Conservation (phyloP, 2,113 vertebrate genomes). For the Ibidorhyncha struthersii region DNA sequence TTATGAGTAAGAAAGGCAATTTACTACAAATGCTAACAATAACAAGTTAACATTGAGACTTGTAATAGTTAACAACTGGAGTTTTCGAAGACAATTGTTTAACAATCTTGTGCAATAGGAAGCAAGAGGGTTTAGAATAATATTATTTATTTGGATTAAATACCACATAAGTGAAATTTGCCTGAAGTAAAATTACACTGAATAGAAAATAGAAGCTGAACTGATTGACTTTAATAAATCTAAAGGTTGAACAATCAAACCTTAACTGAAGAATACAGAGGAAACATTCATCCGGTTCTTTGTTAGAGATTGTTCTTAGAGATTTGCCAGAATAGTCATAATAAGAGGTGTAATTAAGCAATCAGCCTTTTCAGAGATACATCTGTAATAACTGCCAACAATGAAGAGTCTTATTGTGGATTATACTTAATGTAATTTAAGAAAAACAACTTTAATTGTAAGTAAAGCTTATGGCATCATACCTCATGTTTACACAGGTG, state of each 20-base stretch:
- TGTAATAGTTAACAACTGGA: not conserved
- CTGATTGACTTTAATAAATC: constrained; percentile 55
- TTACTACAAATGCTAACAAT: constrained; percentile 7
- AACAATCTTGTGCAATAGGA: constrained; percentile 67
- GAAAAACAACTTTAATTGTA: constrained; percentile 65
- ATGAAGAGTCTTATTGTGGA: constrained; percentile 62
- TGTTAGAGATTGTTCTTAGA: constrained; percentile 55
- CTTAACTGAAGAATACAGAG: constrained; percentile 65
- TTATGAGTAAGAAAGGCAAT: constrained; percentile 11
- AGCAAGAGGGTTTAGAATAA: constrained; percentile 62
- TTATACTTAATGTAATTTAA: constrained; percentile 65
- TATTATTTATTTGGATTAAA: constrained; percentile 72
- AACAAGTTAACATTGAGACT: not conserved
- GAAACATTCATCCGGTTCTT: constrained; percentile 72
- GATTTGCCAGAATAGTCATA: constrained; percentile 66
- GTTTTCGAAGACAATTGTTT: constrained; percentile 55
- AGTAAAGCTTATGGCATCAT: constrained; percentile 67
- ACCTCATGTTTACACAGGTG: constrained; percentile 74
- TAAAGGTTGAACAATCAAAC: constrained; percentile 59
- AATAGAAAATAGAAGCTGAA: constrained; percentile 58
- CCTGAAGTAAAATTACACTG: constrained; percentile 70
- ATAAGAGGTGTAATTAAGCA: constrained; percentile 68
- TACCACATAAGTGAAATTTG: constrained; percentile 63
- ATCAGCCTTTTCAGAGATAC: constrained; percentile 39
- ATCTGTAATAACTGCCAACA: constrained; percentile 51